A percentile compares a stretch with the other conserved stretches of the same genome.
Evolutionary conservation across 2,797 vertebrate species (phyloP).

Genomic region (Perodicticus potto): DNA sequence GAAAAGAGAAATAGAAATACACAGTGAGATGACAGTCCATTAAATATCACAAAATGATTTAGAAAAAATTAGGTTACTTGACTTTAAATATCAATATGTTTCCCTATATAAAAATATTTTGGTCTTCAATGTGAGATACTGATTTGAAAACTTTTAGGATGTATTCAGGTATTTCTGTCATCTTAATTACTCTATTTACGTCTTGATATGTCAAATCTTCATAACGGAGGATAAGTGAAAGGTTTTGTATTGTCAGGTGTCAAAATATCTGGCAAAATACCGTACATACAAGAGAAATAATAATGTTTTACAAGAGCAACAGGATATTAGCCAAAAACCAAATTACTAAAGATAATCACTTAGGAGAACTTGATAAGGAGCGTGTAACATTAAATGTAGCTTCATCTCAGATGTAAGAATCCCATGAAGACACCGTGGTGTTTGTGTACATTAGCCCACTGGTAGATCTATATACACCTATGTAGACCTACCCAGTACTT

Average conservation of each 20-base stretch:
- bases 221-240: neutral
- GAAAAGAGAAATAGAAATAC: neutral
- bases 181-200: neutral
- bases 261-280: neutral
- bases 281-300: neutral
- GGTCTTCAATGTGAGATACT: neutral
- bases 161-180: neutral
- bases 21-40: neutral
- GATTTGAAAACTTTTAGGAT: neutral
- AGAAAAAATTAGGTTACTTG: neutral
- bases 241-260: neutral
- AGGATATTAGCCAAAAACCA: neutral
- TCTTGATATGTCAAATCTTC: neutral
- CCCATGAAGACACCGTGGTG: neutral
- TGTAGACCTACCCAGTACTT: neutral
- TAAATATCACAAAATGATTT: neutral
- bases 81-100: neutral
- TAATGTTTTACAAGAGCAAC: neutral
- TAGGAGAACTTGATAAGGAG: neutral
- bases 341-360: neutral
- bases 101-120: neutral
- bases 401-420: neutral
- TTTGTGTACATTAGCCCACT: neutral
- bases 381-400: neutral
- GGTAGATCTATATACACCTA: accelerated